A percentile compares a stretch with the other conserved stretches of the same genome.
These are phyloP conservation scores for Orchestes rusci DNA, from an alignment of 2,888 invertebrate genomes.

Conservation along the genomic window DNA sequence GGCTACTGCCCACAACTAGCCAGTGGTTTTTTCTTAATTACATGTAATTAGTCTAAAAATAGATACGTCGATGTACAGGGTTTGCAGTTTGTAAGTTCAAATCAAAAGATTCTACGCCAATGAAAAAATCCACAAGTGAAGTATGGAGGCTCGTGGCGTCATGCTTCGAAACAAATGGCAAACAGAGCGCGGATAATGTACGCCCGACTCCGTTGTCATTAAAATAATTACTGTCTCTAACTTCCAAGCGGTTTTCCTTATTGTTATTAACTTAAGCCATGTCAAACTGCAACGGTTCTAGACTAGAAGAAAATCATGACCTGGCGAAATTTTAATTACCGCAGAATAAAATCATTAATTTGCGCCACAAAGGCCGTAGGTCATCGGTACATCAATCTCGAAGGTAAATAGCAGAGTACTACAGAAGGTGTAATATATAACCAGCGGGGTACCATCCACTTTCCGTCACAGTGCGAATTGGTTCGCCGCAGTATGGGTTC, in stretches of 20 bases:
- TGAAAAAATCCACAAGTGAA: slow-evolving; percentile 42
- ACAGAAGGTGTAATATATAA: slow-evolving; percentile 24
- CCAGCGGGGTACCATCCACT: slow-evolving; percentile 23
- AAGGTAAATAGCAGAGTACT: slow-evolving; percentile 19
- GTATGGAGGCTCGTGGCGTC: slow-evolving; percentile 47
- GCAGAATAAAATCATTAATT: too few relatives aligned
- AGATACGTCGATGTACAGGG: too few relatives aligned
- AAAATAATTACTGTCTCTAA: slow-evolving; percentile 44
- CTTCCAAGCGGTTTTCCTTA: slow-evolving; percentile 14
- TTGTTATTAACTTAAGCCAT: slow-evolving; percentile 20
- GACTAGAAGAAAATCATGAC: too few relatives aligned
- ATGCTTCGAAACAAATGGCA: slow-evolving; percentile 49
- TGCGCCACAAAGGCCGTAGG: too few relatives aligned
- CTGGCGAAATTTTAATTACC: too few relatives aligned
- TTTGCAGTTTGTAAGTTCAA: too few relatives aligned
- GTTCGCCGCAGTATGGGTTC: slow-evolving; percentile 25
- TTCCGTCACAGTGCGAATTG: slow-evolving; percentile 25
- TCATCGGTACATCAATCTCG: slow-evolving; percentile 17
- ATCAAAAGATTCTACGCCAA: too few relatives aligned
- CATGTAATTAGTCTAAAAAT: neutral
- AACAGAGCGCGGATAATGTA: slow-evolving; percentile 48
- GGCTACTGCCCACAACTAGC: slow-evolving; percentile 20
- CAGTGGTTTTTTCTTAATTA: neutral
- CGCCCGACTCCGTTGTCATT: slow-evolving; percentile 44
- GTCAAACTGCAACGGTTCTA: too few relatives aligned